phyloP scores from a whole-genome alignment of 2,113 vertebrate species.

The Turnix velox region DNA sequence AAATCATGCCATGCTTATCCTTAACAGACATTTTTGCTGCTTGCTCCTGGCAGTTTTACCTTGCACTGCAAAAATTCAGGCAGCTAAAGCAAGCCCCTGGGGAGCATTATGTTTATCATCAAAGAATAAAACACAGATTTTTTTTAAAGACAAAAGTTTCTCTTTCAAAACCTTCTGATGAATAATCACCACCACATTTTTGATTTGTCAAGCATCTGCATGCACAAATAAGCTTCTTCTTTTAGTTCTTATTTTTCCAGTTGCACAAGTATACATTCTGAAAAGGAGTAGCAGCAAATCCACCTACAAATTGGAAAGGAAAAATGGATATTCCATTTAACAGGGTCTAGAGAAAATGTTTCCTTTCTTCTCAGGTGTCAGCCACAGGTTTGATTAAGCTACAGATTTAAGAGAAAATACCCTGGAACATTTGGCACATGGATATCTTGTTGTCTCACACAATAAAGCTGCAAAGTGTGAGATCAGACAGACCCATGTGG shows the following conservation, averaged over 20 bases:
- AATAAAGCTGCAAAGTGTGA: background rate
- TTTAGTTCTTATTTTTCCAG: background rate
- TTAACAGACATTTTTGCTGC: background rate
- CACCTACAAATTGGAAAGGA: rapidly evolving
- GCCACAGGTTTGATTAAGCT: background rate
- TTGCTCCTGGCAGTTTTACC: background rate
- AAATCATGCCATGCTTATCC: background rate
- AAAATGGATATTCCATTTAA: background rate
- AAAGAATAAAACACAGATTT: background rate
- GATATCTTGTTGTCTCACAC: background rate
- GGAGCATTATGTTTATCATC: background rate
- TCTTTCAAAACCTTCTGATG: background rate
- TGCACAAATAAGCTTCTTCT: background rate
- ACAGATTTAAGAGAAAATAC: background rate
- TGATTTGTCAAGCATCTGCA: background rate
- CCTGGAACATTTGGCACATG: background rate
- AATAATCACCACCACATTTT: background rate
- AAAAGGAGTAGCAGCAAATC: background rate
- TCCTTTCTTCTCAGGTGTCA: background rate
- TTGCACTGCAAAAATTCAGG: background rate
- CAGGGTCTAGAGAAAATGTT: background rate
- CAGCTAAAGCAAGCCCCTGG: background rate
- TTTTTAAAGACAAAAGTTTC: background rate
- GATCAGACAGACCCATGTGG: background rate
- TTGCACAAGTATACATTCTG: background rate